These are phyloP conservation scores for Scopus umbretta DNA, from an alignment of 2,113 vertebrate species.

Conservation along the genomic window DNA sequence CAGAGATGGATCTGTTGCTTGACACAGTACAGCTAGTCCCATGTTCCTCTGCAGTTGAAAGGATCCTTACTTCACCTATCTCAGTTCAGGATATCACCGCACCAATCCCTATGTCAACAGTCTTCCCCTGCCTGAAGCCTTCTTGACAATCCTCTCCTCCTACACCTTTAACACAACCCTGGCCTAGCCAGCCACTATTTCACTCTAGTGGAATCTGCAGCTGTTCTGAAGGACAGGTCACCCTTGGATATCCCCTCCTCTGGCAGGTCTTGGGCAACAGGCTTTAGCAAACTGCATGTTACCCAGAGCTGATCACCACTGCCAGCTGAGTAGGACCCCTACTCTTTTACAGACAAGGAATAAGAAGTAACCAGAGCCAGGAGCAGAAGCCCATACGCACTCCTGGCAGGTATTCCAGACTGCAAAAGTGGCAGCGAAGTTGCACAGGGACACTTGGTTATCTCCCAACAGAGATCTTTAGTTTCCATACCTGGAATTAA, in stretches of 20 bases:
- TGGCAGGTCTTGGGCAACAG: neutral
- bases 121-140: neutral
- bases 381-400: neutral
- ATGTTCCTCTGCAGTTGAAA: neutral
- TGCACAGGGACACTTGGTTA: neutral
- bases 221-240: neutral
- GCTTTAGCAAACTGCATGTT: neutral
- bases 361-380: neutral
- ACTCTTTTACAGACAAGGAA: neutral
- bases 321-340: neutral
- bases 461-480: neutral
- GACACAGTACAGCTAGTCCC: neutral
- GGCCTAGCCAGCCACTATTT: neutral
- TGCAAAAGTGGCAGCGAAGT: neutral
- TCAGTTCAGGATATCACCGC: neutral
- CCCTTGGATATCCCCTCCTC: neutral
- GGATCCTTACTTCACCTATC: neutral
- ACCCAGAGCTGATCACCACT: fast-evolving
- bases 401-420: neutral
- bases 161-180: neutral
- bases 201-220: neutral
- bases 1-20: neutral
- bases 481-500: neutral
- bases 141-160: neutral
- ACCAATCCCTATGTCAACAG: neutral